Evolutionary conservation across 2,113 vertebrate genomes (phyloP).

Genomic region (Percina caprodes): DNA sequence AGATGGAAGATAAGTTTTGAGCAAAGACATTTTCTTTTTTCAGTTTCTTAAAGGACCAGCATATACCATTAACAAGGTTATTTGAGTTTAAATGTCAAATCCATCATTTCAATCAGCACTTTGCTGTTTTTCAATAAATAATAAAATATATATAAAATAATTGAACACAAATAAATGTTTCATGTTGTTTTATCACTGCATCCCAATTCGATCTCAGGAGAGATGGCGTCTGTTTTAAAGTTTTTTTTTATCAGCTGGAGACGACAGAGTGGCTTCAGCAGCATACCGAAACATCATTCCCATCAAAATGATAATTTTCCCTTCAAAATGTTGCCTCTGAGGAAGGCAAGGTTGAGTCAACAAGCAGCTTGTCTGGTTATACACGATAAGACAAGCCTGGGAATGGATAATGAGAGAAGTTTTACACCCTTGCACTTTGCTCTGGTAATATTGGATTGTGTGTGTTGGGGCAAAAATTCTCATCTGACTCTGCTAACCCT

Average conservation of each 20-base stretch:
- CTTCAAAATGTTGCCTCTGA: constrained; percentile 67
- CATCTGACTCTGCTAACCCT: constrained; percentile 46
- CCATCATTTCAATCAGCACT: constrained; percentile 44
- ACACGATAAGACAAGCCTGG: constrained; percentile 67
- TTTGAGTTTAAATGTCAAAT: constrained; percentile 42
- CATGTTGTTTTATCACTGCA: constrained; percentile 40
- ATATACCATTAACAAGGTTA: constrained; percentile 12
- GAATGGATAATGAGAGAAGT: constrained; percentile 68
- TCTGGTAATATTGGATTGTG: constrained; percentile 49
- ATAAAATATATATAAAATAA: neutral
- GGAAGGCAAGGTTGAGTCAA: constrained; percentile 74
- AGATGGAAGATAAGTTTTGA: neutral
- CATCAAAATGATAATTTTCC: constrained; percentile 76
- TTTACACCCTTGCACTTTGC: constrained; percentile 56
- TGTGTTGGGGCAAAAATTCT: constrained; percentile 34
- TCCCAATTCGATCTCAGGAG: constrained; percentile 56
- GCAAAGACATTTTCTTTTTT: neutral
- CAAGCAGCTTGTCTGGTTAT: constrained; percentile 75
- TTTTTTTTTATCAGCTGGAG: constrained; percentile 57
- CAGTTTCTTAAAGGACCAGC: constrained; percentile 15
- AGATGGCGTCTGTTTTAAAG: constrained; percentile 47
- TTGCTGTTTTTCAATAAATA: constrained; percentile 41
- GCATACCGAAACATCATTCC: constrained; percentile 66
- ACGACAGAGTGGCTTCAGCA: constrained; percentile 48
- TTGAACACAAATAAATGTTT: constrained; percentile 36